Base-by-base conservation (phyloP, 2,888 invertebrate species). In the Meteorus cinctellus region DNA sequence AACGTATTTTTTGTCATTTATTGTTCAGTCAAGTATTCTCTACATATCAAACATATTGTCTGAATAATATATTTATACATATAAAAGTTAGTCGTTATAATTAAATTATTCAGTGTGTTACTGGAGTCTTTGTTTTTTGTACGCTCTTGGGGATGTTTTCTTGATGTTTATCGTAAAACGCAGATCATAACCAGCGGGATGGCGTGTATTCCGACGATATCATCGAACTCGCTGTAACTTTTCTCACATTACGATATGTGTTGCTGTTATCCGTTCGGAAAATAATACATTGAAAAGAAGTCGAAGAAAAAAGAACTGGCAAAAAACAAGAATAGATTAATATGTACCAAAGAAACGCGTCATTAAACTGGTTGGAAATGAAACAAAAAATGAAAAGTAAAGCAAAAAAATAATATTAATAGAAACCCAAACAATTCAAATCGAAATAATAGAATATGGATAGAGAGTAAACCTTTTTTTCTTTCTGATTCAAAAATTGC, bases 311-410 rank as follows among this genome's bases (percentile, higher is more conserved):
- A 51, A 51, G 16, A n/a, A 16, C 1, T 5, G 8, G n/a, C n/a
- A 19, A 55, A 55, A 55, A 55, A 19, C 19, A 24, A 55, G n/a
- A 55, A 55, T 55, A 85, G 86, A 86, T 65, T 41, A 62, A 29
- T 86, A 88, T 87, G 86, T 88, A 88, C 89, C 89, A 89, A 88
- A 89, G 80, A 88, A 55, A 55, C 85, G 78, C 80, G 78, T 82
- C 78, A 80, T 81, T 82, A 77, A 79, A 82, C 81, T 79, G 80
- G 81, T 82, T 77, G 19, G 19, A 19, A 55, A 55, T 55, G n/a
- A 24, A 48, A 48, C n/a, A 41, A 75, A 74, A 73, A 77, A 67
- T 74, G 27, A 74, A 67, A 72, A 76, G 69, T 67, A 70, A 75
- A 51, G 12, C 29, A 72, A 45, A 63, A 60, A 72, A 72, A 55